Evolutionary conservation across 2,797 vertebrate species (phyloP), one percentile per base, ranked within the genome.

Genomic region (Sebastes vulpes): DNA sequence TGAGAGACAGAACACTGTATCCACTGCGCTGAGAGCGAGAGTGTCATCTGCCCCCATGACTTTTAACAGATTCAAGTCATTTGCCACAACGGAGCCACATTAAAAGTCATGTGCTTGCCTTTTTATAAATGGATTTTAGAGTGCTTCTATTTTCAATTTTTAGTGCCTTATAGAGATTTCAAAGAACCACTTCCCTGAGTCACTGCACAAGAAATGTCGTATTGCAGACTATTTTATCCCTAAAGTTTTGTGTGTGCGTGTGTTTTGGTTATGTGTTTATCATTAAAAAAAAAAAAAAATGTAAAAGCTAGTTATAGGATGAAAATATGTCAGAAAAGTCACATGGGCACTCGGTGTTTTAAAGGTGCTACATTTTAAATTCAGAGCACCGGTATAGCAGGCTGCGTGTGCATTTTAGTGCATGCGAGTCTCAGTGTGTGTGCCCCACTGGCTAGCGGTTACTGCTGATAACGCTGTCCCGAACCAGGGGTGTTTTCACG

Each of bases 91-190:
- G 58, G 29, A 72, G 79, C 73, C 77, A 84, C 68, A 72, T 61
- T 46, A 53, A 67, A 72, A 42, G 28, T 82, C 29, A 58, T 75
- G 60, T 72, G 75, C 81, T 92, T 85, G 74, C 69, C 64, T 83
- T 84, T 86, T 84, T 76, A 72, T 68, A 67, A 31, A 75, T 75
- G 11, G 16, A 71, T 85, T 70, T 86, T 75, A 80, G 64, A 82
- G 58, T 63, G 60, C 57, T 81, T 85, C 65, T 70, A 0, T 84
- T 84, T 79, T 83, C 1, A 16, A 79, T 81, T 83, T 83, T 86
- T 89, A 91, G 92, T 95, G 94, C 95, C 95, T 94, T 95, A 88
- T 71, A 79, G 73, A 85, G 65, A 90, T 89, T 82, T 84, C 28
- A 46, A 81, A 80, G 28, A 64, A 65, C 11, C 68, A 60, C 28